Evolutionary conservation across 2,113 vertebrate species (phyloP), one percentile per base, ranked within the genome.

Genomic region (Pseudopodoces humilis): DNA sequence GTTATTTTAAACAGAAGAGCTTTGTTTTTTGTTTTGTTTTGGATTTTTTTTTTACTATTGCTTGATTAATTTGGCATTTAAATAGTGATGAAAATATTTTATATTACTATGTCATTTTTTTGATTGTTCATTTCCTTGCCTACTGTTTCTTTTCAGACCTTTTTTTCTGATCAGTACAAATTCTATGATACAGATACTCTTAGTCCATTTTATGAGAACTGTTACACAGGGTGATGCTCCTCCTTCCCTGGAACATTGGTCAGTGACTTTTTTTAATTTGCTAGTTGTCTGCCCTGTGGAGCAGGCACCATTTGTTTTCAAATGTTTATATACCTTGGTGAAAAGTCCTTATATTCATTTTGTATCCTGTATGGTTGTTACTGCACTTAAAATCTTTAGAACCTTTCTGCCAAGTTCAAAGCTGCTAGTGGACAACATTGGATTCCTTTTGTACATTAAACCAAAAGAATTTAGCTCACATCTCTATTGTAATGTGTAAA

Each of bases 401-500:
- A 94, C 79, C 87, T 97, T 97, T 98, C 98, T 98, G 98, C 98
- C 98, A 98, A 97, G 97, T 98, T 98, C 98, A 98, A 98, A 98
- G 98, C 98, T 99, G 98, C 99, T 99, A 98, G 96, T 97, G 97
- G 97, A 98, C 97, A 97, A 98, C 94, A 96, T 97, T 97, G 97
- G 97, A 98, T 97, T 98, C 97, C 92, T 97, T 98, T 98, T 99
- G 98, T 98, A 98, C 97, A 98, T 97, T 98, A 98, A 98, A 98
- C 97, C 97, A 98, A 96, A 98, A 98, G 97, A 98, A 97, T 95
- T 97, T 94, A 98, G 96, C 98, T 97, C 97, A 98, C 52, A 21
- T 97, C 82, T 98, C 97, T 98, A 97, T 98, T 98, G 97, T 98
- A 97, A 98, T 98, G 97, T 99, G 98, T 99, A 98, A 98, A 99